Evolutionary conservation across 1,140 invertebrate genomes (phyloP), one percentile per base, ranked within the genome.

Genomic region (Nasonia vitripennis): DNA sequence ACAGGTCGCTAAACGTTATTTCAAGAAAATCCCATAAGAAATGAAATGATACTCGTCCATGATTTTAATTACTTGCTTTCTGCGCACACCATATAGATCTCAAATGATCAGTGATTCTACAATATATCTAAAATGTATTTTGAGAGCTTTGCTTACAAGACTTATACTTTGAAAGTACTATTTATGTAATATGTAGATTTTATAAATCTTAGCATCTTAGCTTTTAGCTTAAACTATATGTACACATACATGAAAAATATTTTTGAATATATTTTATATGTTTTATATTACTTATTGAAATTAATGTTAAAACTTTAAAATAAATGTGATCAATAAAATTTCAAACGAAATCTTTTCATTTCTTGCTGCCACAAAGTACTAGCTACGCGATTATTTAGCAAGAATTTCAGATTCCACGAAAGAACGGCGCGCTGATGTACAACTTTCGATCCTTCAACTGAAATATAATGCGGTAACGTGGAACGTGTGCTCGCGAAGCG

Each of bases 1-100:
- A 48, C 86, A 90, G 84, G 86, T 90, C 51, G 90, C 89, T 31
- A 92, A 91, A 73, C 89, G 91, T 77, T 91, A 90, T 81, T 92
- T 91, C 81, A 91, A 90, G 81, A 88, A 86, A 83, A 87, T 83
- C 11, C 75, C 67, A 87, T 82, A 51, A 87, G 83, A 87, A 84
- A 87, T 37, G 2, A 81, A 75, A 83, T 55, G 23, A 48, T 71
- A 17, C 23, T 71, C 1, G 62, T 6, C 62, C 17, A 27, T 20
- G 4, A 82, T 41, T 14, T 77, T 23, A 78, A 68, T 78, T 41
- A 67, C 23, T 82, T 78, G 27, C 80, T 86, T 82, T 45, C n/a
- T 17, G 41, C n/a, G 27, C 51, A 71, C 74, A 83, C 6, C n/a
- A 45, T 74, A 31, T 74, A 31, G 31, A 80, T 85, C 48, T 55